These are phyloP conservation scores for Notolepis coatsorum DNA, from an alignment of 2,797 vertebrate genomes.

Conservation along the genomic window DNA sequence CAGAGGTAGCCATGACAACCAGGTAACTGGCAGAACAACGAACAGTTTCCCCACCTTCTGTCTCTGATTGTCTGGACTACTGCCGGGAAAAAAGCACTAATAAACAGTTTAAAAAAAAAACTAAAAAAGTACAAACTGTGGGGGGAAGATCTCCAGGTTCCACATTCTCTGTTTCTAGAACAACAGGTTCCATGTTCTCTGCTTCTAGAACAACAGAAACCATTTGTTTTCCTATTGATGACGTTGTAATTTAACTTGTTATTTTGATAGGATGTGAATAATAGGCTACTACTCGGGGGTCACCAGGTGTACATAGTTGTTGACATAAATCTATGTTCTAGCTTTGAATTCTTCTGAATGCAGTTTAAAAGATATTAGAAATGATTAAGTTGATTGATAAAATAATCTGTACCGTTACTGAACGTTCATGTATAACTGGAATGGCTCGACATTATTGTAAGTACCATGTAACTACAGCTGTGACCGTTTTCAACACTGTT, in stretches of 20 bases:
- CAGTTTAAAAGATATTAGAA: conserved; percentile 67
- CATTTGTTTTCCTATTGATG: conserved; percentile 60
- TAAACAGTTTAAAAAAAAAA: too few relatives aligned
- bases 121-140: too few relatives aligned
- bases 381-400: conserved; percentile 47
- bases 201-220: too few relatives aligned
- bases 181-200: too few relatives aligned
- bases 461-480: conserved; percentile 71
- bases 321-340: conserved; percentile 74
- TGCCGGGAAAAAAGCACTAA: too few relatives aligned
- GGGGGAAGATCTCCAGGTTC: too few relatives aligned
- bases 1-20: too few relatives aligned
- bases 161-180: too few relatives aligned
- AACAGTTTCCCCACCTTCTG: too few relatives aligned
- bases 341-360: conserved; percentile 73
- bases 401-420: conserved; percentile 65
- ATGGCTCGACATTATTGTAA: conserved; percentile 79
- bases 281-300: conserved; percentile 30
- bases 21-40: neutral
- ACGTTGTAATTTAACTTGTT: conserved; percentile 66
- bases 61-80: too few relatives aligned
- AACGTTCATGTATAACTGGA: conserved; percentile 75
- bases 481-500: conserved; percentile 66
- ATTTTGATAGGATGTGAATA: conserved; percentile 80
- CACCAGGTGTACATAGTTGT: conserved; percentile 68